Base-by-base conservation (phyloP, 1,140 invertebrate species). In the Melipona quadrifasciata region DNA sequence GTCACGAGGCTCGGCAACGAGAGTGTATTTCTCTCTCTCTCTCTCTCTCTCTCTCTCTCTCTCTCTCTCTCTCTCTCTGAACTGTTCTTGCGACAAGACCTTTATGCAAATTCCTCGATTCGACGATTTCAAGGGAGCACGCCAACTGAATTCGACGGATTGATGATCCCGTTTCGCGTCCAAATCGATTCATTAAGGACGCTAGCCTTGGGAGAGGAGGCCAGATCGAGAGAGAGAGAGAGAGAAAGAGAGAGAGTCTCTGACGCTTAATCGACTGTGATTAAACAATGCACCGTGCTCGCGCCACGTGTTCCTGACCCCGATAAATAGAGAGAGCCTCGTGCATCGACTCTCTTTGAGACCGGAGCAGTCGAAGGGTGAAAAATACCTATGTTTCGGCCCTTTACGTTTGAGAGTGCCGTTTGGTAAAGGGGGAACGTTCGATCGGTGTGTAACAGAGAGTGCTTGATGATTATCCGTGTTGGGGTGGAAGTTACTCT, bases 211-310 rank as follows among this genome's bases (percentile, higher is more conserved):
- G 61, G 27, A 21, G 47, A 53, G 27, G 21, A 0, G 53, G 31
- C 31, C 31, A 31, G 31, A 31, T 31, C 31, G 31, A 58, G 24
- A 58, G 21, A 10, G 21, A 16, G 31, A 53, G 21, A 14, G 17
- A 1, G 53, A 61, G 24, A 61, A 21, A 11, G 21, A 17, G 24
- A 53, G 21, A 16, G 17, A 31, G 17, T 19, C 53, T 47, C 24
- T 39, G 24, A 2, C 53, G 86, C 51, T 87, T 87, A 87, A 87
- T 87, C 86, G 86, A 75, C 85, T 84, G 75, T 87, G 86, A 82
- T 87, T 87, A 76, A 87, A 87, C 85, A 87, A 87, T 87, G 75
- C 85, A 87, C 34, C 80, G 51, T 47, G 39, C 39, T 47, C 64
- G 8, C 65, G 17, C 64, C 80, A 81, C 71, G 80, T 75, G 61